A percentile compares a stretch with the other conserved stretches of the same genome.
Evolutionary conservation across 2,113 vertebrate species (phyloP).

Genomic region (Falco punctatus): DNA sequence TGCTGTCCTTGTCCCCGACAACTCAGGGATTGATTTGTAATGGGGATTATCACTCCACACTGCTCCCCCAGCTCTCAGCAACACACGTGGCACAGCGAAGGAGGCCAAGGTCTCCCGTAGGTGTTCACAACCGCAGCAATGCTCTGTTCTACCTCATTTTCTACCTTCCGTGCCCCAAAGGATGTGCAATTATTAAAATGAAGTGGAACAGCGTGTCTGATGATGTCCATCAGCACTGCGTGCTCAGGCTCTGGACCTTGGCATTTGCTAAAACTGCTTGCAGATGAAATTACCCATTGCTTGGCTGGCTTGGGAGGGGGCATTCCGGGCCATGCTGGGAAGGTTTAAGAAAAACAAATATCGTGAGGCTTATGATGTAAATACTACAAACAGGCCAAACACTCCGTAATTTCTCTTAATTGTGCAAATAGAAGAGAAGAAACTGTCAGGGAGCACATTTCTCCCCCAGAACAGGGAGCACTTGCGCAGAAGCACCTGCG

Average conservation of each 20-base stretch:
- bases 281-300: not conserved
- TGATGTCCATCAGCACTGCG: rapidly evolving
- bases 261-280: not conserved
- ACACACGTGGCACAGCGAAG: rapidly evolving
- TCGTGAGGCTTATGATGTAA: not conserved
- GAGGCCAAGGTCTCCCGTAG: not conserved
- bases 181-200: rapidly evolving
- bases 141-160: not conserved
- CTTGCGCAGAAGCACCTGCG: not conserved
- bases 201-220: not conserved
- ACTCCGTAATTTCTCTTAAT: not conserved
- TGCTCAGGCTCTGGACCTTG: not conserved
- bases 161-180: not conserved
- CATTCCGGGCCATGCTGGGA: not conserved
- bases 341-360: not conserved
- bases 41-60: not conserved
- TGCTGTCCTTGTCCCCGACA: not conserved
- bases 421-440: not conserved
- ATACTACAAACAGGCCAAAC: not conserved
- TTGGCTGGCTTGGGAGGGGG: not conserved
- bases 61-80: not conserved
- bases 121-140: not conserved
- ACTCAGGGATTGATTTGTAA: not conserved
- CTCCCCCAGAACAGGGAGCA: not conserved
- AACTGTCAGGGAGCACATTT: not conserved